Base-by-base conservation (phyloP, 2,888 invertebrate genomes). In the Chromoteleia sp. region DNA sequence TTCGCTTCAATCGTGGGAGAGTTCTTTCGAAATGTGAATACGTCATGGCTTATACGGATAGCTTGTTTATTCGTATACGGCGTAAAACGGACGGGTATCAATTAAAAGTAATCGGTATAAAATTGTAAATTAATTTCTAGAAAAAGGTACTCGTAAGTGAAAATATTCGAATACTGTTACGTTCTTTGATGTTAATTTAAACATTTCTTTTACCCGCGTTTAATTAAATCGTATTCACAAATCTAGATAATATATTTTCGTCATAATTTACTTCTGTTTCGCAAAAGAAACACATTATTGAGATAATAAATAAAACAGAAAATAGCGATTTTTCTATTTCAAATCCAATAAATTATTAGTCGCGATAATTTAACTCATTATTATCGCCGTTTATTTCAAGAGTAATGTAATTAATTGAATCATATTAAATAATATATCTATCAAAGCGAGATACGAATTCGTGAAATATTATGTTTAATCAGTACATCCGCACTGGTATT, bases 401-500 rank as follows among this genome's bases (percentile, higher is more conserved):
- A 41, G 19, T 25, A 14, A n/a, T 14, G 50, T 33, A 63, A 45
- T 63, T 61, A 70, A 71, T 77, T 63, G 58, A 70, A 54, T 33
- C 41, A 48, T 25, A 63, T 63, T 39, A 65, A 70, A 68, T 77
- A 77, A 70, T 70, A 77, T 45, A 70, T 61, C 21, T 56, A 54
- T 61, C 54, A 21, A 14, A n/a, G 2, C 10, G 3, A 6, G 17
- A 21, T 43, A 36, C 15, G 25, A 6, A 10, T 45, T 33, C 29
- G 19, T 68, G 58, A 76, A 65, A 50, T 68, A 70, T 61, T 14
- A 43, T 59, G 25, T 76, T 76, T 59, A 48, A 43, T 68, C 59
- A 65, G 74, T 56, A 21, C 17, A 36, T 73, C 14, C 36, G 12
- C 58, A 41, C 43, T n/a, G n/a, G 7, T 30, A 29, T 48, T 1